A percentile compares a stretch with the other conserved stretches of the same genome.
Evolutionary conservation across 2,113 vertebrate genomes (phyloP).

Genomic region (Sinocyclocheilus rhinocerous): DNA sequence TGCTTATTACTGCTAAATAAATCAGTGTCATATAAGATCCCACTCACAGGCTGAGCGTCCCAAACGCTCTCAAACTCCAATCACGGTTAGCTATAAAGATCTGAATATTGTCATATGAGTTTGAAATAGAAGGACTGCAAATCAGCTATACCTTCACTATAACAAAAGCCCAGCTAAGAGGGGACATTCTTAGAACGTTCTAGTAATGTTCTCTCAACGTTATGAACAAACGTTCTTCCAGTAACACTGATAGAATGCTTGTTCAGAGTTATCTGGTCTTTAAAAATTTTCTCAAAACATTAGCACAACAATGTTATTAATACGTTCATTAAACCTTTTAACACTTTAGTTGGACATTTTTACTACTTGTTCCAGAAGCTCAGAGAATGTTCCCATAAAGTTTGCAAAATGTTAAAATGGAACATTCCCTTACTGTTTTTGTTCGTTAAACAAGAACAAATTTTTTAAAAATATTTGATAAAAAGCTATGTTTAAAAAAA

Average conservation of each 20-base stretch:
- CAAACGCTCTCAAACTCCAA: neutral
- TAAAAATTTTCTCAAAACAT: no score
- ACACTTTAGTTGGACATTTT: neutral
- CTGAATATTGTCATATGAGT: neutral
- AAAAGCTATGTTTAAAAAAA: neutral
- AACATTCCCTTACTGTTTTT: no score
- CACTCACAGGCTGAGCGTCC: neutral
- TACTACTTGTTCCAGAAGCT: no score
- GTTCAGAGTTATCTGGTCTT: no score
- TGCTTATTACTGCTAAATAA: conserved; percentile 27
- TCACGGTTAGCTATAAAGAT: neutral
- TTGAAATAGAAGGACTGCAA: neutral
- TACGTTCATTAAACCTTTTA: neutral
- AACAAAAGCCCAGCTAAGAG: neutral
- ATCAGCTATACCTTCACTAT: neutral
- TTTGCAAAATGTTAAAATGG: neutral
- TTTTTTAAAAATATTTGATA: no score
- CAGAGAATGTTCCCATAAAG: neutral
- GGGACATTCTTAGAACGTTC: neutral
- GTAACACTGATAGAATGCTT: no score
- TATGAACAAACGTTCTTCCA: neutral
- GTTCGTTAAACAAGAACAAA: no score
- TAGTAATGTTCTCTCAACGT: neutral
- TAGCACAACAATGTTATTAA: no score
- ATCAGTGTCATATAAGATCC: neutral